Base-by-base conservation (phyloP, 2,797 vertebrate species). In the Esox masquinongy region DNA sequence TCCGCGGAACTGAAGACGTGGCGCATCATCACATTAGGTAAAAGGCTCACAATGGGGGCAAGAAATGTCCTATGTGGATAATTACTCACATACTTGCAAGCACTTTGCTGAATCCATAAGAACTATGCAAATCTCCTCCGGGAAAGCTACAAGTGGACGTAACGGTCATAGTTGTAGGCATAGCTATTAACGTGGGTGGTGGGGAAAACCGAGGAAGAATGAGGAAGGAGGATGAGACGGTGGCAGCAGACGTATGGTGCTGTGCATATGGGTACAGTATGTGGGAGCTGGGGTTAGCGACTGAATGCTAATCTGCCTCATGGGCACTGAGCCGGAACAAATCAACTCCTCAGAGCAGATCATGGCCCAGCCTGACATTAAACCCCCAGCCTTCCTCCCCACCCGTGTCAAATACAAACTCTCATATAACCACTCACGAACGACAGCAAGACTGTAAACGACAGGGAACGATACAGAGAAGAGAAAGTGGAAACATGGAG, bases 291-390 rank as follows among this genome's bases (percentile, higher is more conserved):
- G 84, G 76, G 88, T 87, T 90, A 79, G 83, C 79, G 68, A 77
- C 70, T 26, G 88, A 90, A 92, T 90, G 88, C 87, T 89, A 92
- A 92, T 91, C 88, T 83, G 84, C 86, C 89, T 88, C 85, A 74
- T 70, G 84, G 85, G 90, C 80, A 77, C 86, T 86, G 91, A 90
- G 89, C 85, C 74, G 80, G 84, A 86, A 86, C 90, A 88, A 90
- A 92, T 93, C 91, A 92, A 91, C 89, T 89, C 86, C 88, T 88
- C 82, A 77, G 87, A 92, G 89, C 74, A 31, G 86, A 91, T 92
- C 90, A 88, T 74, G 88, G 87, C 85, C 89, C 12, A 68, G 87
- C 78, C 88, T 89, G 88, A 91, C 88, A 90, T 90, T 91, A 91
- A 90, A 85, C 70, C 85, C 75, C 53, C 53, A 56, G 83, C 74